Evolutionary conservation across 2,113 vertebrate species (phyloP).

Genomic region (Pimephales promelas): DNA sequence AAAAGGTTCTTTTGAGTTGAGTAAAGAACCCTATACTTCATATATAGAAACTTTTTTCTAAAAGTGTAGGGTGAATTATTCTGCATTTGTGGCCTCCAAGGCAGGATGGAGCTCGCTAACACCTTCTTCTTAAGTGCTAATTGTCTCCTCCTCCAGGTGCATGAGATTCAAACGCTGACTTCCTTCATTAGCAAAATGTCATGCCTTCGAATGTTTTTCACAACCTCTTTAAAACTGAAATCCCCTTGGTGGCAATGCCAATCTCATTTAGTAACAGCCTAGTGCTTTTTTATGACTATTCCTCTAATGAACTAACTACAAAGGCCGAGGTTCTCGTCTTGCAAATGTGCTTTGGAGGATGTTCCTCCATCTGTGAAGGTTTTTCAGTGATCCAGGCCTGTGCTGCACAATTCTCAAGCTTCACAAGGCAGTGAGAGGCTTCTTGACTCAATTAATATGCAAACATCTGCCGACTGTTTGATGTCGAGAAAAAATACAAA

Average conservation of each 20-base stretch:
- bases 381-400: conserved; percentile 42
- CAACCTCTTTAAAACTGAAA: neutral
- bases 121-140: conserved; percentile 35
- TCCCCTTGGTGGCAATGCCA: neutral
- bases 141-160: conserved; percentile 29
- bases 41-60: too few relatives aligned
- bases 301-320: conserved; percentile 9
- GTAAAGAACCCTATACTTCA: too few relatives aligned
- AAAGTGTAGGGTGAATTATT: neutral
- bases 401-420: conserved; percentile 63
- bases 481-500: conserved; percentile 64
- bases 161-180: neutral
- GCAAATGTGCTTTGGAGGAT: neutral
- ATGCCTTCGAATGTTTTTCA: conserved; percentile 29
- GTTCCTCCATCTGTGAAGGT: conserved; percentile 32
- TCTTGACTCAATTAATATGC: conserved; percentile 69
- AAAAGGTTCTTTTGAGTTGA: too few relatives aligned
- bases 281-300: neutral
- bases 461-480: conserved; percentile 72
- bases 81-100: neutral
- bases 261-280: neutral
- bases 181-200: conserved; percentile 28
- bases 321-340: neutral
- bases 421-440: conserved; percentile 54
- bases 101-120: neutral